A percentile compares a stretch with the other conserved stretches of the same genome.
Evolutionary conservation across 2,113 vertebrate species (phyloP).

Genomic region (cat (Felis catus)): F.catus_Fca126_mat1.0 CM031419.1:117960501-117961000

Average conservation of each 20-base stretch:
- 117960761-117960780: conserved; percentile 3
- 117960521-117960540: background rate
- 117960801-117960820: background rate
- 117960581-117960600: background rate
- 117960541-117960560: too few relatives aligned
- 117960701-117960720: background rate
- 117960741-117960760: background rate
- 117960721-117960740: background rate
- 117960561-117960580: background rate
- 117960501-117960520: background rate
- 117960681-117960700: background rate
- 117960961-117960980: background rate
- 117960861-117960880: fast-evolving
- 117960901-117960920: background rate
- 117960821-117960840: background rate
- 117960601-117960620: background rate
- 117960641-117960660: background rate
- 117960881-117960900: background rate
- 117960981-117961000: conserved; percentile 63
- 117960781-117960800: background rate
- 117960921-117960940: background rate
- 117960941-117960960: conserved; percentile 66
- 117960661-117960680: background rate
- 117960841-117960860: background rate
- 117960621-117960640: background rate